phyloP scores from a whole-genome alignment of 2,797 vertebrate genomes.

The Pempheris klunzingeri region DNA sequence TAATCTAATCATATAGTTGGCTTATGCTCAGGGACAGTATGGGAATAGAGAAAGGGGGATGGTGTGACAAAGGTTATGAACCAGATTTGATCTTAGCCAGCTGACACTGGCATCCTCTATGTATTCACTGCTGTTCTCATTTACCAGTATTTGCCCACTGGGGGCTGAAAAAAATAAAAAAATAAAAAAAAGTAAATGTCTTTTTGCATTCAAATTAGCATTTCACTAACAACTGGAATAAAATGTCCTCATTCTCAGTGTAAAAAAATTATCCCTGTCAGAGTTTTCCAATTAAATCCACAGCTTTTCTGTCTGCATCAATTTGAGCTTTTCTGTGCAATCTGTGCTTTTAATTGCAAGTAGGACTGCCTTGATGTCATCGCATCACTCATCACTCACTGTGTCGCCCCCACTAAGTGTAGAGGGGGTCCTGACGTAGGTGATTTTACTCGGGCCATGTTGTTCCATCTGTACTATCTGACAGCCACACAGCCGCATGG shows the following conservation, averaged over 20 bases:
- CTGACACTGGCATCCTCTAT: not conserved
- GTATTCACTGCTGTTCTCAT: conserved; percentile 4
- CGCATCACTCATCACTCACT: too few species aligned
- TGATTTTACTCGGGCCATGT: too few species aligned
- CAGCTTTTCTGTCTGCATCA: too few species aligned
- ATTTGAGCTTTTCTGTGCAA: too few species aligned
- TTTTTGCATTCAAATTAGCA: too few species aligned
- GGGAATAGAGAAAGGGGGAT: not conserved
- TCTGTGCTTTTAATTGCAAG: too few species aligned
- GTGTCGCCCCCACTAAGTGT: too few species aligned
- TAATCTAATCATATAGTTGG: conserved; percentile 9
- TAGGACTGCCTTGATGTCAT: too few species aligned
- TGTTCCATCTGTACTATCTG: too few species aligned
- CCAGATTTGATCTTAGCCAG: not conserved
- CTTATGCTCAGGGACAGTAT: not conserved
- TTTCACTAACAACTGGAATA: not conserved
- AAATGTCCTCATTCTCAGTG: not conserved
- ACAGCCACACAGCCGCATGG: too few species aligned
- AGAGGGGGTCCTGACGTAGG: too few species aligned
- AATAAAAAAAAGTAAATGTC: not conserved
- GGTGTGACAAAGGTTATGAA: conserved; percentile 22
- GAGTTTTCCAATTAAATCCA: not conserved
- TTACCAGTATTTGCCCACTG: not conserved
- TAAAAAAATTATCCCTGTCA: not conserved
- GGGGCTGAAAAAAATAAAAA: too few species aligned